Conservation (phyloP, 2,888 invertebrate species). For the Tetropium fuscum region DNA sequence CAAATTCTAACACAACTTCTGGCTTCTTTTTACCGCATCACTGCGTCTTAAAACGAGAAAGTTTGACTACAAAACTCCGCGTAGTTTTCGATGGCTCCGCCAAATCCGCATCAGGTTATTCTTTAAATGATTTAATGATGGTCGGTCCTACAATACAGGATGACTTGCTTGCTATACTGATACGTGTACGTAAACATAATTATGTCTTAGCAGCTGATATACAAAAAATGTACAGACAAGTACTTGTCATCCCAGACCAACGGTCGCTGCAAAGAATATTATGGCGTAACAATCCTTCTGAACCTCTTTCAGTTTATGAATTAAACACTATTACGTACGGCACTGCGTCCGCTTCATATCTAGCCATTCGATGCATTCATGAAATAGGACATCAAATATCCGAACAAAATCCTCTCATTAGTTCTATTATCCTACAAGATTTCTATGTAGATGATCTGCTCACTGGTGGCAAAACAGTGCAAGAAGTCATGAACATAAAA, state of each 20-base stretch:
- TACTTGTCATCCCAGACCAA: no score
- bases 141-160: constrained; percentile 7
- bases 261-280: no score
- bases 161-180: no score
- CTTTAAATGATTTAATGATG: constrained; percentile 4
- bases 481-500: constrained; percentile 1
- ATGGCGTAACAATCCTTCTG: background rate
- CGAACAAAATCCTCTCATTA: constrained; percentile 3
- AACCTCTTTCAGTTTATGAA: background rate
- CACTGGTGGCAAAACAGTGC: background rate
- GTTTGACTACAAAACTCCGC: background rate
- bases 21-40: constrained; percentile 12
- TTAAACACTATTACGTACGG: background rate
- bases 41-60: background rate
- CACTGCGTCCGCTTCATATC: background rate
- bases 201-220: no score
- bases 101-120: background rate
- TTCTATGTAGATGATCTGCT: constrained; percentile 4
- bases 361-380: background rate
- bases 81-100: constrained; percentile 4
- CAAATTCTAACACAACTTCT: background rate
- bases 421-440: constrained; percentile 1
- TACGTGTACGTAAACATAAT: no score
- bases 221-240: no score
- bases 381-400: background rate